phyloP scores from a whole-genome alignment of 2,888 invertebrate genomes.

The Phortica magna region DNA sequence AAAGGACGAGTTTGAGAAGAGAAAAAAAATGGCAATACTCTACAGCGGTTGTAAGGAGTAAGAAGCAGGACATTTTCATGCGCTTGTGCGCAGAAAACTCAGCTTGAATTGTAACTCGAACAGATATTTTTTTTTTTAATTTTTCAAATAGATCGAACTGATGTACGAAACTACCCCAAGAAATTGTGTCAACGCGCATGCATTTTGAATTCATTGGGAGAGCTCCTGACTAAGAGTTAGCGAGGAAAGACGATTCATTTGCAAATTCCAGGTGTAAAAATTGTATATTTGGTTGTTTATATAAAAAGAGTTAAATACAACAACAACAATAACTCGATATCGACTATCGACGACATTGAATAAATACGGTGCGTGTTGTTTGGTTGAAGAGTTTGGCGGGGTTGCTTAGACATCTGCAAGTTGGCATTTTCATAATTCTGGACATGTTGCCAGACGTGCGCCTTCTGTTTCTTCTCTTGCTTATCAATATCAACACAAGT shows the following conservation, averaged over 20 bases:
- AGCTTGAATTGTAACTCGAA: conserved; percentile 35
- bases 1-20: conserved; percentile 16
- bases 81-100: neutral
- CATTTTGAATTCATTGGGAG: neutral
- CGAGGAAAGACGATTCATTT: conserved; percentile 43
- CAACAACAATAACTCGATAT: conserved; percentile 32
- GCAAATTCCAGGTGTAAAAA: conserved; percentile 75
- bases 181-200: conserved; percentile 26
- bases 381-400: neutral
- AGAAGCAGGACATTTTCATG: neutral
- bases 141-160: neutral
- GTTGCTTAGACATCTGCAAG: neutral
- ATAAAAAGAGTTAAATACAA: conserved; percentile 41
- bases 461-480: conserved; percentile 25
- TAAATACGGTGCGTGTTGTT: conserved; percentile 20
- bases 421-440: neutral
- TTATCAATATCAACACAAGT: conserved; percentile 43
- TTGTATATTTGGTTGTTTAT: conserved; percentile 47
- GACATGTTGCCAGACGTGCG: conserved; percentile 53
- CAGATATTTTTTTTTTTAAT: neutral
- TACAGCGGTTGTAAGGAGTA: neutral
- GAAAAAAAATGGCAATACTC: conserved; percentile 11
- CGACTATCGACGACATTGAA: conserved; percentile 28
- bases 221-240: neutral
- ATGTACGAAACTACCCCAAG: conserved; percentile 21